These are phyloP conservation scores for Otis tarda DNA, from an alignment of 2,113 vertebrate genomes.

Conservation along the genomic window DNA sequence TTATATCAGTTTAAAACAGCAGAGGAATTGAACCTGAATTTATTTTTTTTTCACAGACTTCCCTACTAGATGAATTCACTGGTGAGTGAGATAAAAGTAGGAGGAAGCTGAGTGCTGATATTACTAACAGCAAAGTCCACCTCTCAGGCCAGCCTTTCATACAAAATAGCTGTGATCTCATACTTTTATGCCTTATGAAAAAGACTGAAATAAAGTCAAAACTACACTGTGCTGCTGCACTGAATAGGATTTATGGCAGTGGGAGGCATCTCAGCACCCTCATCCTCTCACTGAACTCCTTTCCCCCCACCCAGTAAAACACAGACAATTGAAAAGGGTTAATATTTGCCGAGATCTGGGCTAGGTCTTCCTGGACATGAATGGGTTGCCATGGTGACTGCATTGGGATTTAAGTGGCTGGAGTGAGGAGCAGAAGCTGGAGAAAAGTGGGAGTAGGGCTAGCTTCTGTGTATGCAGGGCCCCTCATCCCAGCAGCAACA, in stretches of 20 bases:
- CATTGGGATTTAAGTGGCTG: not conserved
- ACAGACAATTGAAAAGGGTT: not conserved
- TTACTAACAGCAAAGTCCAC: not conserved
- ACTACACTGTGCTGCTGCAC: not conserved
- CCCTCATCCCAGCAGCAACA: not conserved
- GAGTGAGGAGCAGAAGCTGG: not conserved
- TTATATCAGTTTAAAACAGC: constrained; percentile 9
- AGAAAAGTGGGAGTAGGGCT: not conserved
- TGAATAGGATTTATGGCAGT: not conserved
- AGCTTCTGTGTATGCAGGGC: not conserved
- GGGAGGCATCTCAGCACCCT: not conserved
- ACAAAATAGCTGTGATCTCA: constrained; percentile 24
- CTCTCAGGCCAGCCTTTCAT: not conserved
- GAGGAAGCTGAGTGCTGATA: constrained; percentile 9
- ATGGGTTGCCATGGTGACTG: not conserved
- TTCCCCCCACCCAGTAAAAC: not conserved
- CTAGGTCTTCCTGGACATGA: not conserved
- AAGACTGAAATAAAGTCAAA: not conserved
- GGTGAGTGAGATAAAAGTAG: not conserved
- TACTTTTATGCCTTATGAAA: not conserved
- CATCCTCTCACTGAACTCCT: not conserved
- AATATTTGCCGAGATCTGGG: not conserved
- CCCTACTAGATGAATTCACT: not conserved
- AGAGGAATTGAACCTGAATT: constrained; percentile 3
- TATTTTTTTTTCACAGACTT: constrained; percentile 44